Percentiles rank a stretch among this genome's conserved stretches.
Evolutionary conservation across 2,888 invertebrate genomes (phyloP).

Genomic region (Ptychoptera albimana): DNA sequence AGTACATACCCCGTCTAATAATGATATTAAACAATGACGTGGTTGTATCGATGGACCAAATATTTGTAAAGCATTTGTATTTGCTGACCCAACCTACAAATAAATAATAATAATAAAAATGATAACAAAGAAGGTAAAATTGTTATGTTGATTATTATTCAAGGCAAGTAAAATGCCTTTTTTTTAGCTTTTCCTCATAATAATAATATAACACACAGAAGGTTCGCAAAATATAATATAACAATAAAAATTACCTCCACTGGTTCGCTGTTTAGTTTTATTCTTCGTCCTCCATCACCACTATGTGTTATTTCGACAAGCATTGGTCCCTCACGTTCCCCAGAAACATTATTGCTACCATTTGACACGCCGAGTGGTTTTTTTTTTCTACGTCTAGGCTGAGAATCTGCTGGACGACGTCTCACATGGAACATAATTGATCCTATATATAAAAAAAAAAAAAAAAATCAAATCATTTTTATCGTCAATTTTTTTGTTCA

Average conservation of each 20-base stretch:
- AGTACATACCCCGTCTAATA: slow-evolving; percentile 82
- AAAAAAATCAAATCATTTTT: no score
- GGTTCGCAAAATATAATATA: not conserved
- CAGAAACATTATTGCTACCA: slow-evolving; percentile 36
- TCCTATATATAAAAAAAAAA: slow-evolving; percentile 36
- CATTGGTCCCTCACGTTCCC: slow-evolving; percentile 50
- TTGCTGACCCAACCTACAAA: slow-evolving; percentile 55
- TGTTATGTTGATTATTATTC: not conserved
- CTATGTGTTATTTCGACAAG: slow-evolving; percentile 40
- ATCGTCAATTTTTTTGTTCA: no score
- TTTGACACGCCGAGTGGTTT: slow-evolving; percentile 37
- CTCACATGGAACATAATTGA: slow-evolving; percentile 96
- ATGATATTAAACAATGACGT: slow-evolving; percentile 87
- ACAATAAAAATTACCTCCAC: slow-evolving; percentile 39
- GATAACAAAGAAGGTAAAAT: slow-evolving; percentile 3
- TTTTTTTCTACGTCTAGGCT: slow-evolving; percentile 80
- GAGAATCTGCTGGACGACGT: slow-evolving; percentile 78
- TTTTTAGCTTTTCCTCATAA: not conserved
- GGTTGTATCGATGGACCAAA: slow-evolving; percentile 87
- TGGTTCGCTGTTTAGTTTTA: slow-evolving; percentile 44
- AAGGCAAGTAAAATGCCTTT: not conserved
- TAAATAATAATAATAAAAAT: not conserved
- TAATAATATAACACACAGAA: not conserved
- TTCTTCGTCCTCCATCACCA: slow-evolving; percentile 41
- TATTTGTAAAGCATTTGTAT: slow-evolving; percentile 58